Evolutionary conservation across 2,888 invertebrate species (phyloP).

Genomic region (Heteromurus nitidus): DNA sequence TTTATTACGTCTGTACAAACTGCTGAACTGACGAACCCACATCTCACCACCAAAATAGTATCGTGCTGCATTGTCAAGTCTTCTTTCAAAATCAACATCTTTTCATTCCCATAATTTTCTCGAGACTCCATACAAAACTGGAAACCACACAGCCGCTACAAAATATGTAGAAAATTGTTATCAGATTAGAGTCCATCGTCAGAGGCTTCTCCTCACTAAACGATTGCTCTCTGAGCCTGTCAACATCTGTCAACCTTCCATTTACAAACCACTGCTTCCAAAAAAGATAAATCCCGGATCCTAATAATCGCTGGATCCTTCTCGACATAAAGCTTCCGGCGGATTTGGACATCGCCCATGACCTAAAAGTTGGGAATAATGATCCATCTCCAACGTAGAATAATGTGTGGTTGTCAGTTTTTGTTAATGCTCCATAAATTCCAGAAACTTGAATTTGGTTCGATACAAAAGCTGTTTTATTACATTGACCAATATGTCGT

Average conservation of each 20-base stretch:
- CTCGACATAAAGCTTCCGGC: not conserved
- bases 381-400: not conserved
- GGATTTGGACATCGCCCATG: not conserved
- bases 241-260: not conserved
- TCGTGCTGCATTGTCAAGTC: too few relatives aligned
- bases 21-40: too few relatives aligned
- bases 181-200: not conserved
- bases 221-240: not conserved
- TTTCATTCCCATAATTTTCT: not conserved
- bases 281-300: conserved; percentile 10
- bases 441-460: not conserved
- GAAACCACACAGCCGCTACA: not conserved
- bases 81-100: too few relatives aligned
- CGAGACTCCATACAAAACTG: not conserved
- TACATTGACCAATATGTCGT: not conserved
- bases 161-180: not conserved
- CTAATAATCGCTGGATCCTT: not conserved
- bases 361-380: not conserved
- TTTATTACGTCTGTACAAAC: too few relatives aligned
- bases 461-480: not conserved
- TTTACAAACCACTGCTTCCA: conserved; percentile 15
- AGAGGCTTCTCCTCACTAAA: not conserved
- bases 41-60: too few relatives aligned
- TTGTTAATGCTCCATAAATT: not conserved
- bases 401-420: not conserved